A percentile compares a stretch with the other conserved stretches of the same genome.
Conservation (phyloP, 2,113 vertebrate genomes). For the Damaliscus lunatus region DNA sequence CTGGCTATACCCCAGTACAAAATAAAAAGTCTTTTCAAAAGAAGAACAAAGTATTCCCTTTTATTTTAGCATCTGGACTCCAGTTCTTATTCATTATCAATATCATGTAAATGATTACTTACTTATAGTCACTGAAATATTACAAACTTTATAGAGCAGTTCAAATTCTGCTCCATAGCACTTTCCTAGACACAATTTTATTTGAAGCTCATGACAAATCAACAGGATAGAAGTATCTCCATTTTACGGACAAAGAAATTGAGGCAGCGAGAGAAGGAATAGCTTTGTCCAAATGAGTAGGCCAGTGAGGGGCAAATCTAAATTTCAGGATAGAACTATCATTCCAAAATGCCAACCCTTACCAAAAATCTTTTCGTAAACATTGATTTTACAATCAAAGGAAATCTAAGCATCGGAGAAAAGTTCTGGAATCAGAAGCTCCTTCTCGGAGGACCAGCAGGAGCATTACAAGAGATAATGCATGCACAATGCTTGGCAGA, state of each 20-base stretch:
- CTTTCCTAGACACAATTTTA: not conserved
- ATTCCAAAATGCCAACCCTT: not conserved
- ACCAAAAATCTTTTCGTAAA: not conserved
- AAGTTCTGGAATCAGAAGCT: not conserved
- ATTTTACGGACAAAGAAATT: not conserved
- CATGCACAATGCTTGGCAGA: not conserved
- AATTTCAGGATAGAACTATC: not conserved
- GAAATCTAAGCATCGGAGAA: not conserved
- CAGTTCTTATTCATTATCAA: not conserved
- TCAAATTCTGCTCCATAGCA: not conserved
- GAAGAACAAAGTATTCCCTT: not conserved
- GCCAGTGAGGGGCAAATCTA: not conserved
- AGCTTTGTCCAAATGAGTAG: not conserved
- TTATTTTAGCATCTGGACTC: not conserved
- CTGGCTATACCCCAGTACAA: not conserved
- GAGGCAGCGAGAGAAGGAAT: rapidly evolving
- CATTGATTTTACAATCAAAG: not conserved
- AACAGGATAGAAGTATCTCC: not conserved
- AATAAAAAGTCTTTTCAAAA: not conserved
- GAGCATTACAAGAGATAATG: not conserved
- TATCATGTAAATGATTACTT: not conserved
- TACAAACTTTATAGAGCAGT: not conserved
- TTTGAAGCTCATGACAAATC: not conserved
- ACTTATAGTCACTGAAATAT: not conserved
- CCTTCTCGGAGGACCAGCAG: not conserved